phyloP scores from a whole-genome alignment of 2,888 invertebrate genomes.

The Dryomyza anilis region DNA sequence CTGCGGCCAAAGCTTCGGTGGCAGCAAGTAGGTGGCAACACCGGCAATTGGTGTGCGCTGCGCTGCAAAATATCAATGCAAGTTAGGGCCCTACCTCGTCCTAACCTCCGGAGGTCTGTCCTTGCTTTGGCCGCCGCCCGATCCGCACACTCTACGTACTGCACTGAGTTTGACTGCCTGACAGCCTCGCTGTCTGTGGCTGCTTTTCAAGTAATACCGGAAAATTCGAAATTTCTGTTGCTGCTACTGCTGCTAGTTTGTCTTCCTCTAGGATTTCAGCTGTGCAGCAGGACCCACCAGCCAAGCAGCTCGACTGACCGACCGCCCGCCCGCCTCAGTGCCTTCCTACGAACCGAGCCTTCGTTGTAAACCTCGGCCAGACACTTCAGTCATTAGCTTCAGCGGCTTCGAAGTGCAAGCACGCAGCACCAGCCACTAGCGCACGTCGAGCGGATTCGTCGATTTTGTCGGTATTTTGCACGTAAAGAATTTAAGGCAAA shows the following conservation, averaged over 20 bases:
- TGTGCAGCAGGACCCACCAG: slow-evolving; percentile 23
- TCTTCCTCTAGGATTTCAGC: slow-evolving; percentile 16
- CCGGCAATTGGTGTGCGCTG: too few relatives aligned
- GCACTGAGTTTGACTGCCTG: background rate
- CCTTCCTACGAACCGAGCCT: slow-evolving; percentile 37
- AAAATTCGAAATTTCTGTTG: slow-evolving; percentile 19
- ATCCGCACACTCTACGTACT: background rate
- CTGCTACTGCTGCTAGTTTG: slow-evolving; percentile 6
- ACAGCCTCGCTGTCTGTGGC: slow-evolving; percentile 6
- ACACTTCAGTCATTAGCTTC: slow-evolving; percentile 42
- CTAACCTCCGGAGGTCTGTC: background rate
- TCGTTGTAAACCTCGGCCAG: slow-evolving; percentile 38
- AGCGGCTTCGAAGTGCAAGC: slow-evolving; percentile 23
- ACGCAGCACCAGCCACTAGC: slow-evolving; percentile 8
- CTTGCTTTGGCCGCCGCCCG: background rate
- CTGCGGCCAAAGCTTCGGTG: slow-evolving; percentile 2
- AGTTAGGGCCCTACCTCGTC: background rate
- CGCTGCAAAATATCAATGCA: slow-evolving; percentile 10
- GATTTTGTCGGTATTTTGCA: slow-evolving; percentile 21
- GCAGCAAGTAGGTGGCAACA: too few relatives aligned
- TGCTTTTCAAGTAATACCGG: slow-evolving; percentile 26
- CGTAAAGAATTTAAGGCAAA: too few relatives aligned
- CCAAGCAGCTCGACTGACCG: background rate
- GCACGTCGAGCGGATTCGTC: slow-evolving; percentile 10
- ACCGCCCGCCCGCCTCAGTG: background rate